phyloP scores from a whole-genome alignment of 2,797 vertebrate species.

The Microctenopoma lineatum region DNA sequence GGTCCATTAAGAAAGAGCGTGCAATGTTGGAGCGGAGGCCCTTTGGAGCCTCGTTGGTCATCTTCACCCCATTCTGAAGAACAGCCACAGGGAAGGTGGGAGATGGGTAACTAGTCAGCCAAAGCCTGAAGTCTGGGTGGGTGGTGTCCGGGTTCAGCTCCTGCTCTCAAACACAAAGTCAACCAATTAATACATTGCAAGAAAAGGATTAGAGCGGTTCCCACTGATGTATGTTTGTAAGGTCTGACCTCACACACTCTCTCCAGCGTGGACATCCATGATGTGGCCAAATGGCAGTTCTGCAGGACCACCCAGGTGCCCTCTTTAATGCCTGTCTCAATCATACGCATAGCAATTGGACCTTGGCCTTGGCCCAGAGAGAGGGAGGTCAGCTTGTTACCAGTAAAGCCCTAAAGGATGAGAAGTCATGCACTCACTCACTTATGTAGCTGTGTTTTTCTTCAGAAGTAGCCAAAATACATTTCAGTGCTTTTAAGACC shows the following conservation, averaged over 20 bases:
- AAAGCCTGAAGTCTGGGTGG: slow-evolving; percentile 91
- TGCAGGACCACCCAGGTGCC: slow-evolving; percentile 93
- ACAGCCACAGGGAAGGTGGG: slow-evolving; percentile 91
- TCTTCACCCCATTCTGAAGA: slow-evolving; percentile 93
- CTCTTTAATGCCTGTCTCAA: slow-evolving; percentile 86
- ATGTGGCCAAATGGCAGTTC: slow-evolving; percentile 93
- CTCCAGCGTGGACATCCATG: slow-evolving; percentile 92
- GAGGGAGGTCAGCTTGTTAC: slow-evolving; percentile 87
- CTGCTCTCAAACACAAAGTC: slow-evolving; percentile 67
- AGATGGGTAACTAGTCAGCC: slow-evolving; percentile 94
- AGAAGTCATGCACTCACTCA: slow-evolving; percentile 11
- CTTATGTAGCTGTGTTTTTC: slow-evolving; percentile 18
- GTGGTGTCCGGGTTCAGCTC: slow-evolving; percentile 89
- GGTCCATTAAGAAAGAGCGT: slow-evolving; percentile 91
- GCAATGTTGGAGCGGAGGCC: slow-evolving; percentile 90
- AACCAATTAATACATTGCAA: neutral
- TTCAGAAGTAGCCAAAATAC: slow-evolving; percentile 8
- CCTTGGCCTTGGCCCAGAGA: slow-evolving; percentile 94
- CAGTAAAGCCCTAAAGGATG: slow-evolving; percentile 85
- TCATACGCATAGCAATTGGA: slow-evolving; percentile 91
- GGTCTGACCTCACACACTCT: slow-evolving; percentile 90
- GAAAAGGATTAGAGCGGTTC: neutral
- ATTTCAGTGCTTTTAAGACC: slow-evolving; percentile 24
- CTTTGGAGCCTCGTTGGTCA: slow-evolving; percentile 93
- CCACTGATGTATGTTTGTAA: neutral